Percentiles rank a stretch among this genome's conserved stretches.
Conservation (phyloP, 2,888 invertebrate species). For the Neocrepidodera transversa region DNA sequence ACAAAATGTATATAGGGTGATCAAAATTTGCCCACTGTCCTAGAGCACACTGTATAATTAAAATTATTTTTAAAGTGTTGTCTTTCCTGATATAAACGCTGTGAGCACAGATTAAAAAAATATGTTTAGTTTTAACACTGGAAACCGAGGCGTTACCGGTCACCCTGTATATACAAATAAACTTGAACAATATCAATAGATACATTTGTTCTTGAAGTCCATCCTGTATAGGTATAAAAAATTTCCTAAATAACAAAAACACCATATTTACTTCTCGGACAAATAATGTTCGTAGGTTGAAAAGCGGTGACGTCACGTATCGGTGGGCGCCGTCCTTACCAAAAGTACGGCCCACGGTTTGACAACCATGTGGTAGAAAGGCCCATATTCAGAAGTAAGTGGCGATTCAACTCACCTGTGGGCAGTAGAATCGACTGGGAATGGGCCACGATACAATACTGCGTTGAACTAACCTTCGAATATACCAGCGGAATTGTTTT, state of each 20-base stretch:
- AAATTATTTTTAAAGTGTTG: no score
- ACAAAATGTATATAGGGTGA: no score
- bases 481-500: conserved; percentile 1
- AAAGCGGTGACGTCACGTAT: conserved; percentile 41
- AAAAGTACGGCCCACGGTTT: conserved; percentile 48
- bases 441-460: conserved; percentile 9
- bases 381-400: conserved; percentile 41
- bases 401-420: conserved; percentile 31
- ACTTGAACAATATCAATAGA: no score
- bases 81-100: no score
- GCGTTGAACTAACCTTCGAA: conserved; percentile 9
- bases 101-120: no score
- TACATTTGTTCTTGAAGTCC: no score
- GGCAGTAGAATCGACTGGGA: conserved; percentile 21
- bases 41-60: no score
- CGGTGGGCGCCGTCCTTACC: conserved; percentile 48
- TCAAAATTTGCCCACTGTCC: no score
- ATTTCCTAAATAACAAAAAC: not conserved
- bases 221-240: no score
- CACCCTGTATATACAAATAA: no score
- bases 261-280: not conserved
- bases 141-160: no score
- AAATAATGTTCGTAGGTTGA: conserved; percentile 25
- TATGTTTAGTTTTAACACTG: no score
- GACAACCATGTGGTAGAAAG: conserved; percentile 46